These are phyloP conservation scores for Malurus elegans DNA, from an alignment of 2,113 vertebrate species.

Conservation along the genomic window DNA sequence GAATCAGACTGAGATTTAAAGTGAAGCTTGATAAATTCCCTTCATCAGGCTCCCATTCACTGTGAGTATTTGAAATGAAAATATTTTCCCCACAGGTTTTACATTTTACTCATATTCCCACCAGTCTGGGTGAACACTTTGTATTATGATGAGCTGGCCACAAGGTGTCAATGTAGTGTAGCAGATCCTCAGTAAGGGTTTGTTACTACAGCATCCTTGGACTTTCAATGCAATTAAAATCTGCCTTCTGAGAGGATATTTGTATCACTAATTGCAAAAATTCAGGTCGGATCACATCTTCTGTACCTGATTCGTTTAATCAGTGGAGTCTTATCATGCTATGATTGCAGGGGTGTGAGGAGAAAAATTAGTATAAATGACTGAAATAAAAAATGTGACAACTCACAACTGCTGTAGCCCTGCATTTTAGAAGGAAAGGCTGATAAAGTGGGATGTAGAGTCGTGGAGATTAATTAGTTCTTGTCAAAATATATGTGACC, in stretches of 20 bases:
- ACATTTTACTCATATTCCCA: neutral
- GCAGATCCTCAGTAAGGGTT: neutral
- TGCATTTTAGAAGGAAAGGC: neutral
- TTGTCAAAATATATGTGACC: neutral
- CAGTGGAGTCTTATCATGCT: neutral
- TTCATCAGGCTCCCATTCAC: neutral
- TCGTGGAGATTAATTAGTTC: neutral
- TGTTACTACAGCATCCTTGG: neutral
- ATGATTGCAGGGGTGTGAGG: neutral
- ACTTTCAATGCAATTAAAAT: neutral
- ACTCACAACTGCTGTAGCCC: neutral
- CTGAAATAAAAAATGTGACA: neutral
- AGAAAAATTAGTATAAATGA: neutral
- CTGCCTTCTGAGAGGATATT: neutral
- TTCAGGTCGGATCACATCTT: neutral
- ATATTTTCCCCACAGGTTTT: neutral
- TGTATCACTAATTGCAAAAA: neutral
- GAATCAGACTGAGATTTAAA: neutral
- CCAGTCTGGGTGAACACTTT: neutral
- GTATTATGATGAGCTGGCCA: neutral
- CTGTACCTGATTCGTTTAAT: conserved; percentile 30
- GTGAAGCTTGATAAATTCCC: neutral
- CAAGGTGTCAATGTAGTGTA: conserved; percentile 50
- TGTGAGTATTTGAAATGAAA: neutral
- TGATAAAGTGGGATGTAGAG: neutral